phyloP scores from a whole-genome alignment of 2,113 vertebrate genomes.

The Odontophorus gujanensis region DNA sequence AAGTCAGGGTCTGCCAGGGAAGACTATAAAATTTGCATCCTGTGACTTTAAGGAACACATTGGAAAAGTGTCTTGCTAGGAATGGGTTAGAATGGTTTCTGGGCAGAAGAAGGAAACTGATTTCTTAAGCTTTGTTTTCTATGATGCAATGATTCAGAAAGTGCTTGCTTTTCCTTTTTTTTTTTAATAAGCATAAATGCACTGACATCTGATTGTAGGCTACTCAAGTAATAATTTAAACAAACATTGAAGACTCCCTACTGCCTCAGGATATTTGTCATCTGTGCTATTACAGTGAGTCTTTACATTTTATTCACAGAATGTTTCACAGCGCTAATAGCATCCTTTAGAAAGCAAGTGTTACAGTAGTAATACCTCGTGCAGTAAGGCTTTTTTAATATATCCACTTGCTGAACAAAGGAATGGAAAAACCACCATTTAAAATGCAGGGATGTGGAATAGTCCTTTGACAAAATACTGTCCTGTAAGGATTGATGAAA shows the following conservation, averaged over 20 bases:
- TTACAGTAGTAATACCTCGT: not conserved
- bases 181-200: not conserved
- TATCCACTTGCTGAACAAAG: not conserved
- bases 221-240: not conserved
- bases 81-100: not conserved
- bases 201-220: not conserved
- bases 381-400: not conserved
- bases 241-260: not conserved
- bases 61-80: not conserved
- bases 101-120: not conserved
- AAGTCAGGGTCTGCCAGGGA: not conserved
- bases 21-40: not conserved
- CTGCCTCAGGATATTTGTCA: not conserved
- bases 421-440: not conserved
- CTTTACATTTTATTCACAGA: not conserved
- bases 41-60: not conserved
- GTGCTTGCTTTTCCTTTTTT: not conserved
- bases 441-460: not conserved
- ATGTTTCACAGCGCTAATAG: not conserved
- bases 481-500: not conserved
- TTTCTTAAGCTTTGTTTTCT: constrained; percentile 8
- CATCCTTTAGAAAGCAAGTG: not conserved
- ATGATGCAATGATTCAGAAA: not conserved
- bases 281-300: not conserved
- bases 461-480: not conserved